Evolutionary conservation across 2,797 vertebrate species (phyloP), one percentile per base, ranked within the genome.

Genomic region (Enteromius viviparus): DNA sequence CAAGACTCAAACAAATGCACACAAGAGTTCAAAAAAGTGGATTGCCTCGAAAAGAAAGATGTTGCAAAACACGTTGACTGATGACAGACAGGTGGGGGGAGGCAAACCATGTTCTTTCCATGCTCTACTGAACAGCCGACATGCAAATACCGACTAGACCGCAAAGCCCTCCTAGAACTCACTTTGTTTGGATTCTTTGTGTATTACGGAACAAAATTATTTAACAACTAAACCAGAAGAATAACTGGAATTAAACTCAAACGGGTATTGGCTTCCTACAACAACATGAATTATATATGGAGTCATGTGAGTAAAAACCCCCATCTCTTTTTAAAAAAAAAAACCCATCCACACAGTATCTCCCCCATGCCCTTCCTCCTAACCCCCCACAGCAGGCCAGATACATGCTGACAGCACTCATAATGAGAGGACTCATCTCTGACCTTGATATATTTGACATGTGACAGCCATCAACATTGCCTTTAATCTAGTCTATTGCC

Each of bases 31-130:
- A 88, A 78, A 88, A 40, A 85, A 84, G 83, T 53, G 1, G 84
- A 79, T 78, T 53, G 40, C 12, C 40, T 86, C 79, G 82, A 70
- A 88, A 85, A 87, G 83, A 14, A 70, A 84, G 76, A 87, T 82
- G 83, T 84, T 87, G 82, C 83, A 86, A 87, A 89, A 80, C 79
- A 81, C 70, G 26, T 65, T 3, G 11, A 17, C 53, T 62, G 83
- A 81, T 80, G 76, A 87, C 51, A 81, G 85, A 76, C 55, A 34
- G 68, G 26, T 23, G 40, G 78, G 75, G 80, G 76, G 83, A 68
- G 29, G 26, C 10, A 40, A 51, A 17, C 58, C 53, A 66, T n/a
- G 78, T 74, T 82, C 74, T 82, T 80, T 62, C 15, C 76, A 42
- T 42, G 79, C 45, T 47, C 71, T 40, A 68, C 19, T 69, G 53